Evolutionary conservation across 2,113 vertebrate species (phyloP).

Genomic region (Okapia johnstoni): DNA sequence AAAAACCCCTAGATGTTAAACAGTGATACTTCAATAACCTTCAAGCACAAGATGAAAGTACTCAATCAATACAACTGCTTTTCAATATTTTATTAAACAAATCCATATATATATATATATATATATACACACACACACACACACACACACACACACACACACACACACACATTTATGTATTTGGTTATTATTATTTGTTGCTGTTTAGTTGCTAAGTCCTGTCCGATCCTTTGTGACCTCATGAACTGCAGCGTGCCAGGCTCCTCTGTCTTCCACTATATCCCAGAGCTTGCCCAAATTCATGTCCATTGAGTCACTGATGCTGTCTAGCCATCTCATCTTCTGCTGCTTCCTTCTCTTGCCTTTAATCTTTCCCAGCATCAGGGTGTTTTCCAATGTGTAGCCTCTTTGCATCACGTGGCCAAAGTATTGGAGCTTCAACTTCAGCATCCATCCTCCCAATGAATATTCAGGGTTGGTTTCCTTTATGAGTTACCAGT

Average conservation of each 20-base stretch:
- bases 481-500: neutral
- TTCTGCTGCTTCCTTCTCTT: neutral
- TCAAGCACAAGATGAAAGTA: neutral
- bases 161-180: neutral
- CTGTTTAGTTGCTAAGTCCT: neutral
- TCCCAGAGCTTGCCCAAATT: neutral
- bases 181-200: neutral
- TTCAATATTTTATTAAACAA: neutral
- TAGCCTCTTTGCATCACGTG: neutral
- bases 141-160: too few species aligned
- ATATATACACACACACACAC: too few species aligned
- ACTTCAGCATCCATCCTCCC: neutral
- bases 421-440: neutral
- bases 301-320: neutral
- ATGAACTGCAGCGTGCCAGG: neutral
- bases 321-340: neutral
- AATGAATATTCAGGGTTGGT: neutral
- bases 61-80: neutral
- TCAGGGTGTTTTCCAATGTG: fast-evolving
- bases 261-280: neutral
- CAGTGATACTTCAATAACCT: neutral
- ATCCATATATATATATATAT: neutral
- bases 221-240: neutral
- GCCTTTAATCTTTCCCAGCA: neutral
- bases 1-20: neutral